phyloP scores from a whole-genome alignment of 2,888 invertebrate species.

The Gymnosoma rotundatum region DNA sequence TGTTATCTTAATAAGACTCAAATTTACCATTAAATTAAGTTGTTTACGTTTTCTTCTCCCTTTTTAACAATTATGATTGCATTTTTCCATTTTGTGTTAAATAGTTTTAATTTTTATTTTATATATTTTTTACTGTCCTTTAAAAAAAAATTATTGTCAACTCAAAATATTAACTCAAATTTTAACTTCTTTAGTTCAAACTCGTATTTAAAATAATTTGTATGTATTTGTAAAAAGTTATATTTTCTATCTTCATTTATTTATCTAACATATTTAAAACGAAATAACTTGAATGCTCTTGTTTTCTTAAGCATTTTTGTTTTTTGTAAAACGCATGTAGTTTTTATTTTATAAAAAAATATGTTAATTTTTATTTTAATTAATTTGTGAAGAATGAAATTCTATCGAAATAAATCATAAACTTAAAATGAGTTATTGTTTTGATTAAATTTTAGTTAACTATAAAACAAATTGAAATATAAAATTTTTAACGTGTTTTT shows the following conservation, averaged over 20 bases:
- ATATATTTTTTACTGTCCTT: constrained; percentile 11
- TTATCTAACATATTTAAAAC: constrained; percentile 11
- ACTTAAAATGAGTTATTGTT: background rate
- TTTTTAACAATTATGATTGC: constrained; percentile 49
- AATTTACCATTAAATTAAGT: constrained; percentile 1
- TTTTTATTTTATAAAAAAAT: constrained; percentile 54
- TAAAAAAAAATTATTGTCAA: constrained; percentile 31
- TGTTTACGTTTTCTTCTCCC: constrained; percentile 11
- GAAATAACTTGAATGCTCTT: constrained; percentile 9
- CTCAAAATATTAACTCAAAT: constrained; percentile 41
- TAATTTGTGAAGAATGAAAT: constrained; percentile 60
- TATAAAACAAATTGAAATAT: background rate
- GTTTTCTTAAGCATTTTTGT: constrained; percentile 23
- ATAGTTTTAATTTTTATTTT: constrained; percentile 57
- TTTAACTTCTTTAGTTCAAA: background rate
- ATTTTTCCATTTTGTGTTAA: constrained; percentile 58
- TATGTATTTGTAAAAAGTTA: constrained; percentile 38
- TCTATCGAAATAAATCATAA: constrained; percentile 42
- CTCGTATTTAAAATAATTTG: constrained; percentile 19
- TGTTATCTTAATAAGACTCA: constrained; percentile 47
- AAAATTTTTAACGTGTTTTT: no score
- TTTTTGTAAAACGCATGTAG: constrained; percentile 46
- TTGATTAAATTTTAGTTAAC: background rate
- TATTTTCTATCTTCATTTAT: background rate
- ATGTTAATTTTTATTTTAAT: constrained; percentile 56